Percentiles rank a stretch among this genome's conserved stretches.
phyloP scores from a whole-genome alignment of 2,797 vertebrate genomes.

The Tinamus major region DNA sequence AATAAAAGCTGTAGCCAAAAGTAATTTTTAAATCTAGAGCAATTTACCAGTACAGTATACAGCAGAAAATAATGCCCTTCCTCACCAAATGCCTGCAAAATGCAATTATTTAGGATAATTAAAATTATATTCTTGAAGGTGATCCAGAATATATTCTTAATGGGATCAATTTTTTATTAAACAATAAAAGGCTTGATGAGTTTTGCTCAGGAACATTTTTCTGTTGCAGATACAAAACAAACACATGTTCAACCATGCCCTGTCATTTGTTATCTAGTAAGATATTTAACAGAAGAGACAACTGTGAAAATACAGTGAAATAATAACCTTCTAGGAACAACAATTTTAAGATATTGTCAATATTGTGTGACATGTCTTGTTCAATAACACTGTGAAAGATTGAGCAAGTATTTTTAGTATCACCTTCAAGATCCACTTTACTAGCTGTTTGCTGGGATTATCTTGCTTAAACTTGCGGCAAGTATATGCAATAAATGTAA shows the following conservation, averaged over 20 bases:
- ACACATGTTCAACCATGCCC: not conserved
- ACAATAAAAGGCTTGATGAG: not conserved
- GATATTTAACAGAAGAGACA: slow-evolving; percentile 1
- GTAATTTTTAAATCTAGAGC: slow-evolving; percentile 25
- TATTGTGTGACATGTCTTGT: slow-evolving; percentile 39
- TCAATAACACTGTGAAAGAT: not conserved
- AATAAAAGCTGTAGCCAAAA: not conserved
- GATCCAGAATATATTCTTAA: not conserved
- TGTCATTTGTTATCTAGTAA: not conserved
- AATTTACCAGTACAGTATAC: not conserved
- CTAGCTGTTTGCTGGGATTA: not conserved
- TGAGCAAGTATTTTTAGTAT: not conserved
- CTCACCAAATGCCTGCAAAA: not conserved
- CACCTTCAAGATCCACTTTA: slow-evolving; percentile 39
- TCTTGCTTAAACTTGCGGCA: not conserved
- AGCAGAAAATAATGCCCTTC: not conserved
- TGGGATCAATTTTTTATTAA: not conserved
- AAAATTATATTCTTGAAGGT: not conserved
- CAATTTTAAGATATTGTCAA: slow-evolving; percentile 22
- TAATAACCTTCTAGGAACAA: slow-evolving; percentile 33
- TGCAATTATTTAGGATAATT: not conserved
- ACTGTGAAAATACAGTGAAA: slow-evolving; percentile 29
- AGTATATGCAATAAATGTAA: not conserved
- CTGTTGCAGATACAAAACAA: not conserved
- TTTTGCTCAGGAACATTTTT: not conserved